Evolutionary conservation across 2,888 invertebrate genomes (phyloP), one percentile per base, ranked within the genome.

Genomic region (Acronicta aceris): DNA sequence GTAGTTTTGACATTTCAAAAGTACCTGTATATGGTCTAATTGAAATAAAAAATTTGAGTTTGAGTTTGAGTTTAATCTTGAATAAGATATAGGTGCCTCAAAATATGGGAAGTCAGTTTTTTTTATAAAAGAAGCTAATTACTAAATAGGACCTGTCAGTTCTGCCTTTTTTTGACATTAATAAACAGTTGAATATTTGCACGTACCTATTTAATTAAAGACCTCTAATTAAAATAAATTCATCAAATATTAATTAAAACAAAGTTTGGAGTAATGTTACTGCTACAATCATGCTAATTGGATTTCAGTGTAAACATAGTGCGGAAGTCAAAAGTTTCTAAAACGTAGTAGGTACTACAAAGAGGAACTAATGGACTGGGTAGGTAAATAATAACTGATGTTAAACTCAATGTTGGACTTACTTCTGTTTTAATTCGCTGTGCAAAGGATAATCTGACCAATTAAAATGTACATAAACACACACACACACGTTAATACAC

Each of bases 341-440:
- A 7, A 43, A 12, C 2, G 5, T 6, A 1, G 21, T 21, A 21
- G 21, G 21, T 17, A 46, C 42, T 21, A 16, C 12, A 5, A 25
- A 25, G 46, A 49, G 33, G 15, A 21, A 62, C 38, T 53, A 16
- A 12, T 13, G 8, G 42, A 49, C 25, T 49, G 46, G 45, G 7
- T 8, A 8, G 33, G 50, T 48, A 38, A 54, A 51, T 57, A 58
- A 51, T 58, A 58, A 53, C n/a, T 30, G 13, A 50, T 53, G 16
- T 56, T 59, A 53, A 43, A 59, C 53, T 40, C n/a, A 59, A 66
- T 65, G 17, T 65, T 65, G 13, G n/a, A 38, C 38, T 50, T 50
- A 48, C 52, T 53, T 55, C 48, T n/a, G 38, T 38, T 38, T 6
- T n/a, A 3, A 4, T 4, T 12, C 12, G 12, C 0, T 4, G 33